Evolutionary conservation across 30 jellyfish, hydroid and myxozoan genomes (phyloP), one percentile per base, ranked within the genome.

Genomic region (Chironex yamaguchii): DNA sequence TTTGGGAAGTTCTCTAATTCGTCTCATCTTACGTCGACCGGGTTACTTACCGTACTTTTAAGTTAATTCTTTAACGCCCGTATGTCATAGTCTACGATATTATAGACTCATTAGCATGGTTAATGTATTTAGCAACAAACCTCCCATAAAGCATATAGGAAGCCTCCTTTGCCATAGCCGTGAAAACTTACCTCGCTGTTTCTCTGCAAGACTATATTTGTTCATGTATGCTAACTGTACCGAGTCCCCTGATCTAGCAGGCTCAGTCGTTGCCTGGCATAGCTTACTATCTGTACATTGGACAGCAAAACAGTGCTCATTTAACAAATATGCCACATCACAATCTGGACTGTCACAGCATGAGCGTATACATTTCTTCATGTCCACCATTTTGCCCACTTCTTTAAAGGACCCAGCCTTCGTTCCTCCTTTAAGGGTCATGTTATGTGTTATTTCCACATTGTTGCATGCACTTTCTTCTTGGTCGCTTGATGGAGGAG

Each of bases 311-410:
- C 98, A 93, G 52, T 81, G 98, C 1, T 94, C 98, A 54, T 93
- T 93, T 67, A 93, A 36, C 53, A 93, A 29, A 49, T 93, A 93
- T 0, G 98, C 98, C 3, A 93, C 66, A 72, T 93, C 98, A 73
- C 98, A 93, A 28, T 93, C 94, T 20, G 98, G 98, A 31, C 92
- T 66, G 35, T 93, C 98, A 78, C 98, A 93, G 53, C 98, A 93
- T n/a, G 89, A 79, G 3, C 83, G 26, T 1, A 93, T 90, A 32
- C 98, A 93, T 31, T 77, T 82, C 82, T 83, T 88, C 96, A 93
- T 93, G 28, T 76, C 88, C 32, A 36, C 81, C 93, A 89, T 93
- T 36, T 80, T 76, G 20, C 98, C 98, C 21, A 93, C 69, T 48
- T 96, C 93, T 33, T 89, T 88, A 81, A 93, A 87, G 14, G 81